A percentile compares a stretch with the other conserved stretches of the same genome.
These are phyloP conservation scores for Xiphophorus maculatus DNA, from an alignment of 2,113 vertebrate species.

Conservation along the genomic window DNA sequence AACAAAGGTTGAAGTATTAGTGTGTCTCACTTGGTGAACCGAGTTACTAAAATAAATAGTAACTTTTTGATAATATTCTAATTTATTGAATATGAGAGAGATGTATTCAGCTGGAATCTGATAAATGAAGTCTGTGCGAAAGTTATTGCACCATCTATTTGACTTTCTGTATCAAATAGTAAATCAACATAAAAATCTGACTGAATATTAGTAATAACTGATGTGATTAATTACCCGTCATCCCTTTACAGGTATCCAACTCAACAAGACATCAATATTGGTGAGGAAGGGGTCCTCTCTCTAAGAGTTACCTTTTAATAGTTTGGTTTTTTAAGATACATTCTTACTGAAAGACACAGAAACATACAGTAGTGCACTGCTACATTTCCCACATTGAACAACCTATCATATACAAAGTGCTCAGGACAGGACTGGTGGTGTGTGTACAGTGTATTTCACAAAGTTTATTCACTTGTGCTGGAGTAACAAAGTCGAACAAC, in stretches of 20 bases:
- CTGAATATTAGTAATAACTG: neutral
- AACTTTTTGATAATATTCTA: neutral
- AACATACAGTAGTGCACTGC: conserved; percentile 69
- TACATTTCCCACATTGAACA: conserved; percentile 70
- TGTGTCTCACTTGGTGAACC: no score
- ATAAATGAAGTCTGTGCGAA: neutral
- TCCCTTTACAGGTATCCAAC: conserved; percentile 48
- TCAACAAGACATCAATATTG: neutral
- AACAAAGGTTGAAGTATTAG: neutral
- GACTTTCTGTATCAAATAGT: neutral
- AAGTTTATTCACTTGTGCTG: conserved; percentile 67
- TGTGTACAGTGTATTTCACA: conserved; percentile 69
- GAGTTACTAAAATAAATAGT: no score
- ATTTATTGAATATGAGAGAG: neutral
- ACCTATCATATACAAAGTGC: conserved; percentile 78
- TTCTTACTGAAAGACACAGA: conserved; percentile 72
- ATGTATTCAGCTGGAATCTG: neutral
- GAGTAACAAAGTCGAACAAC: conserved; percentile 56
- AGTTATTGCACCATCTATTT: conserved; percentile 9
- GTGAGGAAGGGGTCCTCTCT: conserved; percentile 24
- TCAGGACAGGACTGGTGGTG: conserved; percentile 72
- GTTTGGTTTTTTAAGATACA: conserved; percentile 57
- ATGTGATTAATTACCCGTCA: conserved; percentile 7
- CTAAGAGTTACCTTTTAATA: conserved; percentile 36
- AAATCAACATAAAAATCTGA: neutral